These are phyloP conservation scores for Asobara japonica DNA, from an alignment of 1,140 invertebrate species.

Conservation along the genomic window DNA sequence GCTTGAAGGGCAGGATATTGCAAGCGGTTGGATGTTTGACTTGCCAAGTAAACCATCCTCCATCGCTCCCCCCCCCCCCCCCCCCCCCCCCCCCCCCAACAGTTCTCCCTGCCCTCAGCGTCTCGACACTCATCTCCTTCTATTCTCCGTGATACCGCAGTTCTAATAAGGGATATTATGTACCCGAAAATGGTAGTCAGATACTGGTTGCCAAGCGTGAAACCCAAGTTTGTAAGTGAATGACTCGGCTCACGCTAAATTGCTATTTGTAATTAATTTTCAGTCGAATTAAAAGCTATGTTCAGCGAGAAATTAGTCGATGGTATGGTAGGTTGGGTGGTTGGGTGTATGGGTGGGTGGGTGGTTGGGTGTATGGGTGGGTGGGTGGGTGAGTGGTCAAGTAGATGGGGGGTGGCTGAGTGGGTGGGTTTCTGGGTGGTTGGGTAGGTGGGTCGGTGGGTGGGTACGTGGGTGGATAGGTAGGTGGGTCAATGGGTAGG, in stretches of 20 bases:
- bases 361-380: too few species aligned
- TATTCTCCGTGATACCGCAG: conserved; percentile 34
- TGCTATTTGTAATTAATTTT: conserved; percentile 18
- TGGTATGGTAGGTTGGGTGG: neutral
- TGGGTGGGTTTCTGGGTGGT: too few species aligned
- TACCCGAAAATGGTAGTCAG: conserved; percentile 32
- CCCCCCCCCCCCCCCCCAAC: neutral
- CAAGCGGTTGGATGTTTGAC: conserved; percentile 57
- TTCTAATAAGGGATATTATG: conserved; percentile 59
- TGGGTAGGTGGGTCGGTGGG: too few species aligned
- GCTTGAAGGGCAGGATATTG: conserved; percentile 52
- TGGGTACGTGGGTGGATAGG: too few species aligned
- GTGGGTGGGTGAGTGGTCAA: too few species aligned
- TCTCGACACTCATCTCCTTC: neutral
- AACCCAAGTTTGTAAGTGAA: conserved; percentile 30
- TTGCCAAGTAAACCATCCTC: conserved; percentile 57
- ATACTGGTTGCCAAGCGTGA: conserved; percentile 35
- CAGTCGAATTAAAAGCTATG: neutral
- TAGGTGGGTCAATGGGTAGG: too few species aligned
- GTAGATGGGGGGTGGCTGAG: too few species aligned
- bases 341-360: too few species aligned
- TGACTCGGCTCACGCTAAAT: neutral
- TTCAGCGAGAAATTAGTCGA: neutral
- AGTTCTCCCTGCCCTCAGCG: neutral
- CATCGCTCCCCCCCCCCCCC: conserved; percentile 17